A percentile compares a stretch with the other conserved stretches of the same genome.
Conservation (phyloP, 1,140 invertebrate genomes). For the Panulirus ornatus region DNA sequence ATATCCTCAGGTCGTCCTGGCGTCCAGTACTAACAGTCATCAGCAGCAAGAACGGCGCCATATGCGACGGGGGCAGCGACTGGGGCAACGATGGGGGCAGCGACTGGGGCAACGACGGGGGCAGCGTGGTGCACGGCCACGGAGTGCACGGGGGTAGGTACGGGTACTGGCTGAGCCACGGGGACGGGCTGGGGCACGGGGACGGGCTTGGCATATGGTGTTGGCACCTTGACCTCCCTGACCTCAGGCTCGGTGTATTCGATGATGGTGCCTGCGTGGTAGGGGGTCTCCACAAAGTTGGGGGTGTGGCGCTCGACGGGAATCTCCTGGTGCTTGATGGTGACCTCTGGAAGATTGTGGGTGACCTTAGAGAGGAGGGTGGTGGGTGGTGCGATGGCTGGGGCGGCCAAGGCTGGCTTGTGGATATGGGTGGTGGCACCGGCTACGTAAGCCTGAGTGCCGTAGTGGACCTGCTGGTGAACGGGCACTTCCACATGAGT, state of each 20-base stretch:
- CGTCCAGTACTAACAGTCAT: not conserved
- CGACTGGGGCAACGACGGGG: too few relatives aligned
- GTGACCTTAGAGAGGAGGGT: constrained; percentile 49
- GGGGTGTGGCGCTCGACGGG: constrained; percentile 43
- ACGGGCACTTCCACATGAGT: constrained; percentile 57
- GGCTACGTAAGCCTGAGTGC: constrained; percentile 43
- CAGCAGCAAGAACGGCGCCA: not conserved
- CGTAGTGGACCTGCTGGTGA: constrained; percentile 54
- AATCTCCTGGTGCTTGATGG: constrained; percentile 48
- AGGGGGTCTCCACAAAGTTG: constrained; percentile 57
- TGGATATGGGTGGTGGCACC: constrained; percentile 51
- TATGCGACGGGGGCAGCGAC: not conserved
- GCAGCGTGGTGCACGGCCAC: constrained; percentile 18
- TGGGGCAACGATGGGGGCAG: not conserved
- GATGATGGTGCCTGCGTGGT: constrained; percentile 61
- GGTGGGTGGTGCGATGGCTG: constrained; percentile 51
- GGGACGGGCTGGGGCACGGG: constrained; percentile 32
- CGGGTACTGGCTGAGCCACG: constrained; percentile 42
- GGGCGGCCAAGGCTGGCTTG: constrained; percentile 49
- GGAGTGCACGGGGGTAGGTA: constrained; percentile 14
- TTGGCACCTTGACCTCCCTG: constrained; percentile 48
- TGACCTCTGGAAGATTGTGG: constrained; percentile 41
- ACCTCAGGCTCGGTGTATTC: constrained; percentile 43
- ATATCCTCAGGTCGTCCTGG: constrained; percentile 19
- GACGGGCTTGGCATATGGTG: constrained; percentile 40